phyloP scores from a whole-genome alignment of 1,140 invertebrate species.

The Holcopasites calliopsidis region DNA sequence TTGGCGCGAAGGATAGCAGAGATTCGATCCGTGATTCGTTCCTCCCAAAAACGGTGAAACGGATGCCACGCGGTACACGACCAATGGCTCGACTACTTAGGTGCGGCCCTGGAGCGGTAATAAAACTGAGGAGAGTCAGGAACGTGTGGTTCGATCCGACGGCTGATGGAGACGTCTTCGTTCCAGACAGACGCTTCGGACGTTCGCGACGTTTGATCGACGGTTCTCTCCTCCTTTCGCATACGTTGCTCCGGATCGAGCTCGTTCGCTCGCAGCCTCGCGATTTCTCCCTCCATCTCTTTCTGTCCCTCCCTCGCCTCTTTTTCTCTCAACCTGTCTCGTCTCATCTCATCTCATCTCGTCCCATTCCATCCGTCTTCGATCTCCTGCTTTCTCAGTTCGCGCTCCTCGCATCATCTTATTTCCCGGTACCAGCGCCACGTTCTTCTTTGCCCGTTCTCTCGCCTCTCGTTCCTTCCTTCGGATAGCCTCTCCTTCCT shows the following conservation, averaged over 20 bases:
- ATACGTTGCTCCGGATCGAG: constrained; percentile 50
- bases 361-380: constrained; percentile 29
- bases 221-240: constrained; percentile 63
- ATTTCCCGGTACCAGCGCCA: constrained; percentile 23
- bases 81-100: constrained; percentile 21
- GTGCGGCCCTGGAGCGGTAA: constrained; percentile 60
- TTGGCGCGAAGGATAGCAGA: too few relatives aligned
- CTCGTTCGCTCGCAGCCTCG: constrained; percentile 40
- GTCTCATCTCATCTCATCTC: background rate
- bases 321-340: background rate
- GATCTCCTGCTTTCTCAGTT: constrained; percentile 19
- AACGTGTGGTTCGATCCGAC: constrained; percentile 64
- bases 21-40: too few relatives aligned
- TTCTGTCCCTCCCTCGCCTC: background rate
- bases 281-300: background rate
- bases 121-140: constrained; percentile 64
- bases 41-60: too few relatives aligned
- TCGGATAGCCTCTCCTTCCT: constrained; percentile 27
- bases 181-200: constrained; percentile 71
- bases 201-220: constrained; percentile 74
- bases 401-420: constrained; percentile 26
- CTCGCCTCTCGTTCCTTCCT: background rate
- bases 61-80: background rate
- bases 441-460: background rate
- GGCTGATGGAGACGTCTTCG: constrained; percentile 75